These are phyloP conservation scores for Ptychodera flava DNA, from an alignment of 35 echinoderm and acorn worm genomes.

Conservation along the genomic window DNA sequence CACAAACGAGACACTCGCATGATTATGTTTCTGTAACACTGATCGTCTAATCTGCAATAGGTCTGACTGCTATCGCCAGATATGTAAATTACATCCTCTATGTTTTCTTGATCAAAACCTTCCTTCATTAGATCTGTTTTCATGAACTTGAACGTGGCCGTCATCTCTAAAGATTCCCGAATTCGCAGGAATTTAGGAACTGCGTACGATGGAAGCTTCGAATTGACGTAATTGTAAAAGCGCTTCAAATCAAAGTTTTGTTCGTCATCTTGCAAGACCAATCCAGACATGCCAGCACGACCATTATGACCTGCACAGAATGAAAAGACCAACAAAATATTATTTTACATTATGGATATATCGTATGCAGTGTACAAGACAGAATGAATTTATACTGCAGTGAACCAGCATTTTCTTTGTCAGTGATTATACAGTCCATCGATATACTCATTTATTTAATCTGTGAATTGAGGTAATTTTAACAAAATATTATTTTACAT, in stretches of 20 bases:
- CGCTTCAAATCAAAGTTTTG: background rate
- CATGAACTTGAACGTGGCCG: constrained; percentile 58
- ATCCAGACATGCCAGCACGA: constrained; percentile 48
- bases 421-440: too few relatives aligned
- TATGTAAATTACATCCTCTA: constrained; percentile 47
- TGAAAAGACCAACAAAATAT: background rate
- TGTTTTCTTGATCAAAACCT: constrained; percentile 44
- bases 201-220: constrained; percentile 33
- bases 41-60: constrained; percentile 26
- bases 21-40: constrained; percentile 3
- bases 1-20: background rate
- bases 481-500: too few relatives aligned
- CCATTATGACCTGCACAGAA: constrained; percentile 34
- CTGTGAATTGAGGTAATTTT: too few relatives aligned
- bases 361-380: too few relatives aligned
- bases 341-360: too few relatives aligned
- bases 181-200: constrained; percentile 55
- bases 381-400: too few relatives aligned
- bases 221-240: constrained; percentile 25
- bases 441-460: too few relatives aligned
- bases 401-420: too few relatives aligned
- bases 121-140: constrained; percentile 45
- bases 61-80: constrained; percentile 52
- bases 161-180: constrained; percentile 37
- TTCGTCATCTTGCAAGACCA: background rate